Evolutionary conservation across 2,888 invertebrate species (phyloP).

Genomic region (Junonia oenone): DNA sequence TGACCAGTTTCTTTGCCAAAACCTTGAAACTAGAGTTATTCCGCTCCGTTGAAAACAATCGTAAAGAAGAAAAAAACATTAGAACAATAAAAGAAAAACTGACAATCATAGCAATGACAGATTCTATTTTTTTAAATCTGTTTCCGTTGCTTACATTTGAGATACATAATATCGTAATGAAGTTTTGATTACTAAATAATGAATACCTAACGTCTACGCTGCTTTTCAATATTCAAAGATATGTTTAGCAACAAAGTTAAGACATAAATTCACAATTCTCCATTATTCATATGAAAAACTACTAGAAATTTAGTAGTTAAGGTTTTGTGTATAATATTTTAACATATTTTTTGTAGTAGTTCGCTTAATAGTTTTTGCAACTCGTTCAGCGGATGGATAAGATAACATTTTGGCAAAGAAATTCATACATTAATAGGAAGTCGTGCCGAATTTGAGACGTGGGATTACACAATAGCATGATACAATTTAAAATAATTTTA

Average conservation of each 20-base stretch:
- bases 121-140: not conserved
- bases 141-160: not conserved
- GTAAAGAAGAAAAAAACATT: conserved; percentile 12
- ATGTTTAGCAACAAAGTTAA: too few species aligned
- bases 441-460: not conserved
- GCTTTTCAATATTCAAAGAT: too few species aligned
- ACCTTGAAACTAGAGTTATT: conserved; percentile 32
- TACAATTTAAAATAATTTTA: too few species aligned
- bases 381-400: not conserved
- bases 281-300: too few species aligned
- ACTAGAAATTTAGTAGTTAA: too few species aligned
- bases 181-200: not conserved
- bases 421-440: not conserved
- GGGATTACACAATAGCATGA: not conserved
- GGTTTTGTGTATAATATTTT: too few species aligned
- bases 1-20: conserved; percentile 32
- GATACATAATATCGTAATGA: not conserved
- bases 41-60: conserved; percentile 21
- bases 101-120: not conserved
- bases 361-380: not conserved
- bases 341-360: not conserved
- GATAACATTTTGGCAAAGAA: not conserved
- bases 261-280: too few species aligned
- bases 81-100: conserved; percentile 7
- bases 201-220: not conserved